Evolutionary conservation across 2,113 vertebrate genomes (phyloP), one percentile per base, ranked within the genome.

Genomic region (Oryzias curvinotus): DNA sequence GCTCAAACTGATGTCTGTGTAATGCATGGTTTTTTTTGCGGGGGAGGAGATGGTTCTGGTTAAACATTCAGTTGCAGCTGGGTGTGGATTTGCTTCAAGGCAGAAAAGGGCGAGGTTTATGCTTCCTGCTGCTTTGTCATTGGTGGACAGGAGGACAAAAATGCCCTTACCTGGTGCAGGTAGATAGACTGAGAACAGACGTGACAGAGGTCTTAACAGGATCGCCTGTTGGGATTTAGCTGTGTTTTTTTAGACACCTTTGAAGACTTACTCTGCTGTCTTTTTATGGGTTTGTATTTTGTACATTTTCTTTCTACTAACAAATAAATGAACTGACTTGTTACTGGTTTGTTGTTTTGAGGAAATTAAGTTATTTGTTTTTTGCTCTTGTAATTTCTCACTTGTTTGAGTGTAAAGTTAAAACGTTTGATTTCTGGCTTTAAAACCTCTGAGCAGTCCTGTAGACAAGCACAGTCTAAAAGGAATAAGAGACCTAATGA

Each of bases 111-210:
- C 85, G 59, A 30, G 65, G 85, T 65, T 83, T 72, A 45, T 41
- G 14, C 8, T 12, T 1, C 52, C 17, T 81, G 58, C 79, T 84
- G 71, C 71, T 12, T 72, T 41, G 47, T 68, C 46, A 92, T 92
- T 92, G 91, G 91, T 90, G 74, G 80, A 73, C 59, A 46, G 4
- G 45, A 65, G 62, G 77, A 87, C 88, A 90, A 91, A 91, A 91
- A 87, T 77, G 77, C 86, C 59, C 69, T 68, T 82, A 91, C 85
- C 90, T 91, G 87, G 58, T 67, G 51, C 82, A 91, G 90, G 90
- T 91, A 87, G 86, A 89, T 79, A 89, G 84, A 89, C 71, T 74
- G 71, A 74, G 80, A 79, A 56, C 78, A 68, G 68, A 36, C 65
- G 44, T 60, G 28, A 71, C 68, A 73, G 73, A 67, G 52, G 52